Conservation (phyloP, 2,888 invertebrate species). For the Ochropacha duplaris region DNA sequence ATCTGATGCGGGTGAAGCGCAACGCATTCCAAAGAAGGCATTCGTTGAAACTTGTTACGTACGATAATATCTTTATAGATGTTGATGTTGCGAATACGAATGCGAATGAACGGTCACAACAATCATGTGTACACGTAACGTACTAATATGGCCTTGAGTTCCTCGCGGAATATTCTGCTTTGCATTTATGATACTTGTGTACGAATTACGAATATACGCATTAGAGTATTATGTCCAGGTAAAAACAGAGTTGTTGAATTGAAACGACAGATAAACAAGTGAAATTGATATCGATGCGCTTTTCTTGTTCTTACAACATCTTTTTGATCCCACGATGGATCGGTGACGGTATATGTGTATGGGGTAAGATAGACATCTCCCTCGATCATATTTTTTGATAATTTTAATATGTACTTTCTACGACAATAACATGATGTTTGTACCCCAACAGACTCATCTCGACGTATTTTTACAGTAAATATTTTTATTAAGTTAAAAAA, state of each 20-base stretch:
- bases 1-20: not conserved
- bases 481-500: no score
- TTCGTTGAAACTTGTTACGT: slow-evolving; percentile 45
- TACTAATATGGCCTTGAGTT: slow-evolving; percentile 38
- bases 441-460: no score
- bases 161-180: slow-evolving; percentile 35
- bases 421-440: no score
- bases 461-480: no score
- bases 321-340: slow-evolving; percentile 7
- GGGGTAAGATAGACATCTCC: no score
- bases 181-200: slow-evolving; percentile 8
- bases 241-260: slow-evolving; percentile 1
- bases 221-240: not conserved
- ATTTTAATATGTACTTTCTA: no score
- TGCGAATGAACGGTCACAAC: slow-evolving; percentile 45
- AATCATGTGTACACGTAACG: slow-evolving; percentile 21
- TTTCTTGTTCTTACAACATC: slow-evolving; percentile 45
- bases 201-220: not conserved
- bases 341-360: no score
- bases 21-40: slow-evolving; percentile 46
- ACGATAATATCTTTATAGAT: slow-evolving; percentile 53
- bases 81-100: slow-evolving; percentile 45
- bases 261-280: not conserved
- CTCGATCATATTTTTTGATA: no score
- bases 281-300: slow-evolving; percentile 26